phyloP scores from a whole-genome alignment of 2,797 vertebrate species.

The Hybognathus amarus region DNA sequence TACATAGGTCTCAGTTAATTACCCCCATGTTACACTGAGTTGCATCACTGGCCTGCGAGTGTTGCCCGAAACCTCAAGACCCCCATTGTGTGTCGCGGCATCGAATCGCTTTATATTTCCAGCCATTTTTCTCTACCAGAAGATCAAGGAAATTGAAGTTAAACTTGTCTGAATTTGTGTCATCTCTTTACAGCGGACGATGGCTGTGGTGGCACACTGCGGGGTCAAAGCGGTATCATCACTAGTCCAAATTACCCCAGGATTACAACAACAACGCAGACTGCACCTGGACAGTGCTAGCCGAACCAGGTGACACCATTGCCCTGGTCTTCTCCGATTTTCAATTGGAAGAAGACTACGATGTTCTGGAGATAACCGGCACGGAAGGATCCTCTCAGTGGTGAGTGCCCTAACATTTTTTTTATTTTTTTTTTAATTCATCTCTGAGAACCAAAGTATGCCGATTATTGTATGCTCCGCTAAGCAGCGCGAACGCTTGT shows the following conservation, averaged over 20 bases:
- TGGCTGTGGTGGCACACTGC: conserved; percentile 93
- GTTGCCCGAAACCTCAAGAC: conserved; percentile 38
- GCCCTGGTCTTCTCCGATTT: conserved; percentile 97
- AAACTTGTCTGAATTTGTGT: conserved; percentile 26
- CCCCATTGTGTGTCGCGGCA: conserved; percentile 12
- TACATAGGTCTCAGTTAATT: conserved; percentile 71
- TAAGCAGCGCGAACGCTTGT: neutral
- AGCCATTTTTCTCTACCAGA: neutral
- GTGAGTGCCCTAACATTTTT: conserved; percentile 76
- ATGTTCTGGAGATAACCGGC: conserved; percentile 95
- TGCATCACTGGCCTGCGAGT: conserved; percentile 68
- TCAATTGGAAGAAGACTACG: conserved; percentile 95
- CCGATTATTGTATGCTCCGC: neutral
- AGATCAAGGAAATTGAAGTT: conserved; percentile 1
- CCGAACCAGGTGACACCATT: conserved; percentile 97
- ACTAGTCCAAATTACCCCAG: conserved; percentile 92
- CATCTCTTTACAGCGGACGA: conserved; percentile 85
- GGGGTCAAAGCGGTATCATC: conserved; percentile 96
- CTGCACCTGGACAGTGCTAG: conserved; percentile 98
- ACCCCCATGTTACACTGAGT: conserved; percentile 66
- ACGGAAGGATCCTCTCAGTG: conserved; percentile 96
- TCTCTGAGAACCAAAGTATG: conserved; percentile 22
- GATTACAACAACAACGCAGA: conserved; percentile 97
- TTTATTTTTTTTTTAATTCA: neutral
- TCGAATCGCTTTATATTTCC: conserved; percentile 1